Evolutionary conservation across 2,113 vertebrate species (phyloP), one percentile per base, ranked within the genome.

Genomic region (Anhinga rufa): DNA sequence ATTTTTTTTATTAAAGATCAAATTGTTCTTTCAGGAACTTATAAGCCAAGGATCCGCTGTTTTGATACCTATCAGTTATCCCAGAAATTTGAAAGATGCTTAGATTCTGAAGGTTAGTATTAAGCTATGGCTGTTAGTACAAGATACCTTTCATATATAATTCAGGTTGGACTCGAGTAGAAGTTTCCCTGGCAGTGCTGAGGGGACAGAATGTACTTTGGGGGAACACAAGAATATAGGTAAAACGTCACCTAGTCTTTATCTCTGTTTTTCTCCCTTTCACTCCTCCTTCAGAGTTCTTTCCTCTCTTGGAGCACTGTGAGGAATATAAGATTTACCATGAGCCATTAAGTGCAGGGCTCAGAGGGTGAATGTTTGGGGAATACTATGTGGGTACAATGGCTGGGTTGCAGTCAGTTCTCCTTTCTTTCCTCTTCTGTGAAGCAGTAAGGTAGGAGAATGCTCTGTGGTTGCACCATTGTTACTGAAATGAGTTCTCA

Each of bases 61-160:
- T 99, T 98, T 38, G 99, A 99, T 97, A 99, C 99, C 18, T 99
- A 99, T 93, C 99, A 99, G 60, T 96, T 99, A 90, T 99, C 99
- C 66, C 98, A 99, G 98, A 99, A 99, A 95, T 99, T 99, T 98
- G 99, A 99, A 97, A 98, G 99, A 60, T 99, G 99, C 95, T 98
- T 99, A 96, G 99, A 99, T 97, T 99, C 99, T 17, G 99, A 99
- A 88, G 98, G 99, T 99, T 79, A 97, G 98, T 98, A 82, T 60
- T 60, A 46, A 91, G 10, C 40, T 62, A 9, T 21, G 25, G 14
- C 57, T 79, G 24, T 42, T 79, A 7, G 21, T 58, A 44, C 9
- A 62, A 46, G 40, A 5, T 82, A 17, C 8, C 36, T 79, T 55
- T 77, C 24, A 19, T 80, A 7, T 1, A 3, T 76, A 32, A 57